Evolutionary conservation across 2,113 vertebrate genomes (phyloP).

Genomic region (Puntigrus tetrazona): DNA sequence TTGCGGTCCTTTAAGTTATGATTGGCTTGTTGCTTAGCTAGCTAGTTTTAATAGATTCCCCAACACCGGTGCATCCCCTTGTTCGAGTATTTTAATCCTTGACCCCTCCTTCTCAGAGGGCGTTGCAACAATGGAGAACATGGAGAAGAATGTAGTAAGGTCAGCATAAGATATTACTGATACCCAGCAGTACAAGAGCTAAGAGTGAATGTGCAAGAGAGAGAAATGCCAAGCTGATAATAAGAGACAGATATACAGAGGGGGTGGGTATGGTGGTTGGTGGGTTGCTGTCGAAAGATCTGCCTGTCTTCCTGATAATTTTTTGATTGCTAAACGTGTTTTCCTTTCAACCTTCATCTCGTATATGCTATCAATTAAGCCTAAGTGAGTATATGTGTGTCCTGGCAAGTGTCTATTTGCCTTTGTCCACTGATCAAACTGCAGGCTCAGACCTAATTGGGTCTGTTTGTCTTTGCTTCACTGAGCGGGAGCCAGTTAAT

Average conservation of each 20-base stretch:
- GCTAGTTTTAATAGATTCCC: not conserved
- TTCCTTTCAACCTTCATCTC: not conserved
- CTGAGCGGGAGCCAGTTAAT: constrained; percentile 46
- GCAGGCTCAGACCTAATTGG: constrained; percentile 47
- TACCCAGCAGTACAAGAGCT: constrained; percentile 33
- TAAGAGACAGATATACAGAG: not conserved
- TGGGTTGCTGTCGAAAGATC: not conserved
- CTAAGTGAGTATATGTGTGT: constrained; percentile 4
- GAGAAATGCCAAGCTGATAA: not conserved
- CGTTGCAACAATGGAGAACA: constrained; percentile 26
- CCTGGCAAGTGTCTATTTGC: constrained; percentile 25
- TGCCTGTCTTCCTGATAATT: not conserved
- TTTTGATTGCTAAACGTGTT: not conserved
- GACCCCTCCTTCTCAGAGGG: not conserved
- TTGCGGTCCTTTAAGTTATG: too few relatives aligned
- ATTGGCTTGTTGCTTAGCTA: too few relatives aligned
- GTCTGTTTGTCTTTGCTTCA: constrained; percentile 44
- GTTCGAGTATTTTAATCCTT: constrained; percentile 1
- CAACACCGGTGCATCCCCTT: not conserved
- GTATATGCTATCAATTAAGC: not conserved
- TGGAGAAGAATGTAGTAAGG: constrained; percentile 35
- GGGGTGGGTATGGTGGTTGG: not conserved
- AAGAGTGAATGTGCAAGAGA: not conserved
- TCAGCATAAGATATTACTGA: constrained; percentile 34
- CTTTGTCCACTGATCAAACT: constrained; percentile 22